These are phyloP conservation scores for Scaptomyza polygonia DNA, from an alignment of 2,888 invertebrate genomes.

Conservation along the genomic window DNA sequence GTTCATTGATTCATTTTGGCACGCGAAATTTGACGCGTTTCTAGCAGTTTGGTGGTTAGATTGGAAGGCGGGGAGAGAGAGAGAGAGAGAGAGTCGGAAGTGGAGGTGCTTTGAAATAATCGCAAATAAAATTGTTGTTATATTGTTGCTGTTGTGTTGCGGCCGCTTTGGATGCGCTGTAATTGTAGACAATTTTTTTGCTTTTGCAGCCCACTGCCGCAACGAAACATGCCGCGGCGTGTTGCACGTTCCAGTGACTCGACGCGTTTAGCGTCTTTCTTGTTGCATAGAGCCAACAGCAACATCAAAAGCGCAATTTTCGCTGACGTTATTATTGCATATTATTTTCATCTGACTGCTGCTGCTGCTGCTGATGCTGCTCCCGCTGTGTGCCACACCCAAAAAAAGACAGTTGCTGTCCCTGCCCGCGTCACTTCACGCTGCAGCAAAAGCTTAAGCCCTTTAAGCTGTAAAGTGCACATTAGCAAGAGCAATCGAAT, in stretches of 20 bases:
- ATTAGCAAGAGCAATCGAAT: slow-evolving; percentile 16
- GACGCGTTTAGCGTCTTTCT: slow-evolving; percentile 17
- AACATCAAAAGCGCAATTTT: slow-evolving; percentile 71
- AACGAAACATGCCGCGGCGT: slow-evolving; percentile 19
- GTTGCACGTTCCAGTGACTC: slow-evolving; percentile 56
- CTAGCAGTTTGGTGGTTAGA: not conserved
- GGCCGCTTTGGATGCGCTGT: slow-evolving; percentile 29
- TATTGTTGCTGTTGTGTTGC: slow-evolving; percentile 31
- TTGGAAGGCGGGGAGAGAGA: not conserved
- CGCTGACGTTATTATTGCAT: slow-evolving; percentile 68
- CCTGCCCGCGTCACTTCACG: not conserved
- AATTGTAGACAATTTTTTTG: slow-evolving; percentile 26
- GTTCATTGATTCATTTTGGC: not conserved
- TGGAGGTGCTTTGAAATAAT: slow-evolving; percentile 35
- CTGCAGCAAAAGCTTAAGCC: not conserved
- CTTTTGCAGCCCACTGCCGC: slow-evolving; percentile 26
- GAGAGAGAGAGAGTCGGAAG: not conserved
- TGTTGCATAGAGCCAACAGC: slow-evolving; percentile 26
- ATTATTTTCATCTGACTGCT: slow-evolving; percentile 60
- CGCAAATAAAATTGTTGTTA: slow-evolving; percentile 30
- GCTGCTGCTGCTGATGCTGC: not conserved
- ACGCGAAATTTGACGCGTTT: too few relatives aligned
- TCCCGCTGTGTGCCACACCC: slow-evolving; percentile 4
- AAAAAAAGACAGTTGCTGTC: slow-evolving; percentile 7
- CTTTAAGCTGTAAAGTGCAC: slow-evolving; percentile 9